Percentiles rank a stretch among this genome's conserved stretches.
These are phyloP conservation scores for Aplochiton taeniatus DNA, from an alignment of 2,797 vertebrate species.

Conservation along the genomic window DNA sequence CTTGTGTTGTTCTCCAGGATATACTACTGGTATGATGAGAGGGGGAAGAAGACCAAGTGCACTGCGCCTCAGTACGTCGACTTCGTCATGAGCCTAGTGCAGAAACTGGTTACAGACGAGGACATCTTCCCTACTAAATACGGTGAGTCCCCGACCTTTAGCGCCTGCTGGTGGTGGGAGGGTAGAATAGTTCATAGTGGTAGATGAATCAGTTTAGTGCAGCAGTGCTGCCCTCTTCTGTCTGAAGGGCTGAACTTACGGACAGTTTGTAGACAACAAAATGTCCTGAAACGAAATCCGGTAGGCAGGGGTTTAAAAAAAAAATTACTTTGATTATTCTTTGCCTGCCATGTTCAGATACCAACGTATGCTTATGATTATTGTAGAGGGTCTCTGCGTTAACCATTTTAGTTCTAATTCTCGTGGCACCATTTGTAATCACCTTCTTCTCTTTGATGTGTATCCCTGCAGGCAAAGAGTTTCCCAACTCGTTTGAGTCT, in stretches of 20 bases:
- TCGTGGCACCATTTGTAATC: not conserved
- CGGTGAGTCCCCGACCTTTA: constrained; percentile 71
- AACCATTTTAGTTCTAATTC: not conserved
- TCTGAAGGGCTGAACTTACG: not conserved
- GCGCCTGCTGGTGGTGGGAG: constrained; percentile 12
- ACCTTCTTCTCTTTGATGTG: constrained; percentile 3
- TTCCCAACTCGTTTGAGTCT: constrained; percentile 95
- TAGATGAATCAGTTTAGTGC: not conserved
- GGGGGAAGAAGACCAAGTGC: constrained; percentile 98
- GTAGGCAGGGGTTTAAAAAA: too few species aligned
- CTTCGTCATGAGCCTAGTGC: constrained; percentile 97
- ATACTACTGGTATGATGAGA: constrained; percentile 99
- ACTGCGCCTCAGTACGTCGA: constrained; percentile 98
- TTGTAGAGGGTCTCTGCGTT: not conserved
- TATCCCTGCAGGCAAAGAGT: constrained; percentile 86
- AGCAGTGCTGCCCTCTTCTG: constrained; percentile 55
- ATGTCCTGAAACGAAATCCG: not conserved
- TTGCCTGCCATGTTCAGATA: too few species aligned
- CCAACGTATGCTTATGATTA: too few species aligned
- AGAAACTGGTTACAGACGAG: constrained; percentile 98
- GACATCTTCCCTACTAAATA: constrained; percentile 99
- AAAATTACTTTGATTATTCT: too few species aligned
- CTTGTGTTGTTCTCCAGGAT: constrained; percentile 75
- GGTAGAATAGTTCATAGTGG: not conserved
- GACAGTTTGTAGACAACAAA: not conserved